Conservation (phyloP, 2,888 invertebrate species). For the Athrips mouffetella region DNA sequence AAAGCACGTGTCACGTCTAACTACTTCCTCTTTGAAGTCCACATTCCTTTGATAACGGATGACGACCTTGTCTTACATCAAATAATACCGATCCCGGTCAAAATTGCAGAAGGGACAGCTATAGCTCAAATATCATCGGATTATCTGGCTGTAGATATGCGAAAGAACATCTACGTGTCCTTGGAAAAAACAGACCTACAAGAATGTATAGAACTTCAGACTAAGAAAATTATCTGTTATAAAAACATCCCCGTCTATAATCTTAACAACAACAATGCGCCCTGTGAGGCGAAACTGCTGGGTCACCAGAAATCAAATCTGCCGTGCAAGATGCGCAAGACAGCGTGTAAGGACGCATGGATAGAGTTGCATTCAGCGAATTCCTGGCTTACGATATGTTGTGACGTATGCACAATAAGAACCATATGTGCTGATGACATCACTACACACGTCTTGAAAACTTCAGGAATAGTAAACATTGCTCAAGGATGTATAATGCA, state of each 20-base stretch:
- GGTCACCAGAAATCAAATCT: conserved; percentile 14
- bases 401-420: conserved; percentile 17
- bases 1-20: conserved; percentile 22
- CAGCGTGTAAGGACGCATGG: conserved; percentile 18
- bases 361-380: conserved; percentile 11
- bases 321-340: conserved; percentile 15
- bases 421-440: conserved; percentile 21
- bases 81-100: conserved; percentile 17
- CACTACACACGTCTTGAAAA: conserved; percentile 17
- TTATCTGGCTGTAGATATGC: not conserved
- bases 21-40: conserved; percentile 23
- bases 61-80: conserved; percentile 20
- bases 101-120: not conserved
- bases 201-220: not conserved
- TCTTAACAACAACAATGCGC: conserved; percentile 15
- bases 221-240: not conserved
- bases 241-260: conserved; percentile 5
- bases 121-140: not conserved
- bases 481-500: conserved; percentile 21
- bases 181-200: not conserved
- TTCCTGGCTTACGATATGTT: conserved; percentile 23
- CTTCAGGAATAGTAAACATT: not conserved
- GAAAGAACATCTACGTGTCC: not conserved
- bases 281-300: conserved; percentile 23
- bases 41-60: conserved; percentile 11